Base-by-base conservation (phyloP, 2,797 vertebrate species). In the Malacoraja senta region DNA sequence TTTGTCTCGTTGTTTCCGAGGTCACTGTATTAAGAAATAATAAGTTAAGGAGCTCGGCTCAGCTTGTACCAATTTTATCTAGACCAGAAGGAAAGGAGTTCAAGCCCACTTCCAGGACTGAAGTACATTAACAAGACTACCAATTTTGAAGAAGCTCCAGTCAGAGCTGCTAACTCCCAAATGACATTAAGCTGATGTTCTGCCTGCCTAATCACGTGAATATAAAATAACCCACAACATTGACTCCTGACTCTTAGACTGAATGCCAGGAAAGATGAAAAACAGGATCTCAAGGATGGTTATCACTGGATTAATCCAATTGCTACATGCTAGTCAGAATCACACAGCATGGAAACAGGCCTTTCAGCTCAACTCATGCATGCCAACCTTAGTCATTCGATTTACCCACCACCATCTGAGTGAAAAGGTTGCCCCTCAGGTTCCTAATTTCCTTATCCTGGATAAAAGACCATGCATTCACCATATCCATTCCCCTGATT, bases 1-100 rank as follows among this genome's bases (percentile, higher is more conserved):
- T 97, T 97, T 77, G 84, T 77, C 96, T 97, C 94, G 96, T 97
- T 95, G 96, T 96, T 95, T 94, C 84, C 68, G 93, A 61, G 26
- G 63, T 93, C 78, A 90, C 93, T 93, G 58, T 38, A 44, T 92
- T 91, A 92, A 91, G 24, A 91, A 93, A 91, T n/a, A 79, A 91
- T 29, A 13, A 88, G 63, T 68, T 88, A 88, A 68, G 44, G 15
- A 88, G 63, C 17, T 84, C n/a, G 81, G 53, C 26, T 61, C 15
- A 88, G 61, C 32, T 88, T 32, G n/a, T 8, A 88, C 61, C 84
- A 35, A 88, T 35, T 65, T 88, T 32, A 3, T 19, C 61, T 2
- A 32, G 29, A 88, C 19, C 32, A 61, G n/a, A 88, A 88, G 44
- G 61, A 19, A 32, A 1, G 17, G n/a, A 32, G 29, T 68, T 68